Evolutionary conservation across 2,888 invertebrate genomes (phyloP).

Genomic region (Anticlea derivata): DNA sequence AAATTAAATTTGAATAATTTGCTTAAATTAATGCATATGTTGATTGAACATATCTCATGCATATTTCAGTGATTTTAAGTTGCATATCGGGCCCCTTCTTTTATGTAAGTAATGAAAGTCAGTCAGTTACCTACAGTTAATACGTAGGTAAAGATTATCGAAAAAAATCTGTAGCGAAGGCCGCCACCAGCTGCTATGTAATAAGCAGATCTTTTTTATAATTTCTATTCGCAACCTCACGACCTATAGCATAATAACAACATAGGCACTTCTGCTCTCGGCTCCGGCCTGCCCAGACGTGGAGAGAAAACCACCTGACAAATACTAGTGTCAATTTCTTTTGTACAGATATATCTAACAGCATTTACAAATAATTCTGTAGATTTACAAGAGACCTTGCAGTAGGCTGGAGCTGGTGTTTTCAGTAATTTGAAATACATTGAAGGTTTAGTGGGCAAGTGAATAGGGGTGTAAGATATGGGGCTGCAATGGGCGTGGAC

Average conservation of each 20-base stretch:
- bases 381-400: too few species aligned
- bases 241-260: background rate
- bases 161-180: background rate
- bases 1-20: too few species aligned
- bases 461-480: constrained; percentile 10
- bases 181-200: too few species aligned
- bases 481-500: constrained; percentile 21
- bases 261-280: constrained; percentile 8
- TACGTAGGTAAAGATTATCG: too few species aligned
- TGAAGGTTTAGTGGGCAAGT: background rate
- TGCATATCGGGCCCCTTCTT: too few species aligned
- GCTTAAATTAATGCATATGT: too few species aligned
- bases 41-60: too few species aligned
- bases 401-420: background rate
- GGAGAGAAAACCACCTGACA: background rate
- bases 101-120: too few species aligned
- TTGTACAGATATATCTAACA: too few species aligned
- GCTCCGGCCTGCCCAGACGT: constrained; percentile 10
- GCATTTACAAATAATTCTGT: too few species aligned
- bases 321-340: background rate
- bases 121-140: too few species aligned
- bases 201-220: constrained; percentile 1
- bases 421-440: background rate
- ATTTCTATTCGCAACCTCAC: constrained; percentile 6
- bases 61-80: too few species aligned